Percentiles rank a stretch among this genome's conserved stretches.
Conservation (phyloP, 2,113 vertebrate genomes). For the Cryptoleucopteryx plumbea region DNA sequence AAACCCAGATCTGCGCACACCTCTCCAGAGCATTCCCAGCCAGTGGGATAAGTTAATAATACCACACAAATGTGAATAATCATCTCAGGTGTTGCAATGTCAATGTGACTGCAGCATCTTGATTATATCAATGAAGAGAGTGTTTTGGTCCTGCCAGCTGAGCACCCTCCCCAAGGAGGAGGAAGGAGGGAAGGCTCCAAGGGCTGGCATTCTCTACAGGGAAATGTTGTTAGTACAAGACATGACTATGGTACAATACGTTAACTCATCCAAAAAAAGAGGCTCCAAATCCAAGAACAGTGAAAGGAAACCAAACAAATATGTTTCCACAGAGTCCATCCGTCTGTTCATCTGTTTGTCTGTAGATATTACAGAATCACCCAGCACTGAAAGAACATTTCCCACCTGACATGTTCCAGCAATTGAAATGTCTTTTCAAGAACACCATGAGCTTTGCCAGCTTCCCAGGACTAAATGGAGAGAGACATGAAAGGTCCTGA, state of each 20-base stretch:
- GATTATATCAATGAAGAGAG: not conserved
- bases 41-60: not conserved
- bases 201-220: not conserved
- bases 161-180: not conserved
- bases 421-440: not conserved
- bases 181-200: not conserved
- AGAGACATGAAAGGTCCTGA: not conserved
- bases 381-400: not conserved
- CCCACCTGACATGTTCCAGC: not conserved
- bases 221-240: not conserved
- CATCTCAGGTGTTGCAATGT: not conserved
- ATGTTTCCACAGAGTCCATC: not conserved
- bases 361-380: not conserved
- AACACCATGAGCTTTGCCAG: not conserved
- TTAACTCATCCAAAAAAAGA: not conserved
- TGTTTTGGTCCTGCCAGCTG: not conserved
- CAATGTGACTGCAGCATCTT: not conserved
- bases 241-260: not conserved
- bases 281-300: not conserved
- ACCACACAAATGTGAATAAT: not conserved
- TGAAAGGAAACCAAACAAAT: not conserved
- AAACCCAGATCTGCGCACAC: not conserved
- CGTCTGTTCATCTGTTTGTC: not conserved
- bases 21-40: not conserved
- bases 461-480: not conserved